These are phyloP conservation scores for Vanessa tameamea DNA, from an alignment of 1,140 invertebrate species.

Conservation along the genomic window DNA sequence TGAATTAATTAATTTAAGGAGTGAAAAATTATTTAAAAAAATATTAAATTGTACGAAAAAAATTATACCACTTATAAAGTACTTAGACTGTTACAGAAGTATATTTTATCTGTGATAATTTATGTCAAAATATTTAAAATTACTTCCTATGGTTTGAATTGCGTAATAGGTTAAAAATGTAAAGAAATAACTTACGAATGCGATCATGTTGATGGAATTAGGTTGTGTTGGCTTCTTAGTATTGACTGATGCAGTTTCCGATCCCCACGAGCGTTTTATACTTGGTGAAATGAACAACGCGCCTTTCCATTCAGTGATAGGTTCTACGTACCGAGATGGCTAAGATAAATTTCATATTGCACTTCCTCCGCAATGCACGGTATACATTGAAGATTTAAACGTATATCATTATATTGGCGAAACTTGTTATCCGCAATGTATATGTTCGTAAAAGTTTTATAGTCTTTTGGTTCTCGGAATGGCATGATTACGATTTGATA, in stretches of 20 bases:
- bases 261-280: conserved; percentile 71
- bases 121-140: conserved; percentile 13
- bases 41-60: background rate
- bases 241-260: conserved; percentile 67
- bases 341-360: conserved; percentile 1
- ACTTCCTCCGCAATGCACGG: background rate
- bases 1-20: background rate
- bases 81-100: background rate
- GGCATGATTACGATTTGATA: conserved; percentile 26
- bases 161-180: conserved; percentile 24
- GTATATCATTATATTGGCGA: background rate
- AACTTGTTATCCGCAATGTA: conserved; percentile 33
- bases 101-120: conserved; percentile 23
- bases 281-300: conserved; percentile 69
- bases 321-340: conserved; percentile 44
- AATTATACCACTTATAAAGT: conserved; percentile 2
- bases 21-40: background rate
- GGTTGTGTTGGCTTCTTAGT: conserved; percentile 63
- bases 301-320: conserved; percentile 77
- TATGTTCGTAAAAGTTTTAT: background rate
- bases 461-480: background rate
- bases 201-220: conserved; percentile 74
- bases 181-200: conserved; percentile 64
- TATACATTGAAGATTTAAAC: conserved; percentile 44
- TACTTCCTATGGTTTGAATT: conserved; percentile 24